Evolutionary conservation across 2,888 invertebrate species (phyloP).

Genomic region (Dicycla oo): DNA sequence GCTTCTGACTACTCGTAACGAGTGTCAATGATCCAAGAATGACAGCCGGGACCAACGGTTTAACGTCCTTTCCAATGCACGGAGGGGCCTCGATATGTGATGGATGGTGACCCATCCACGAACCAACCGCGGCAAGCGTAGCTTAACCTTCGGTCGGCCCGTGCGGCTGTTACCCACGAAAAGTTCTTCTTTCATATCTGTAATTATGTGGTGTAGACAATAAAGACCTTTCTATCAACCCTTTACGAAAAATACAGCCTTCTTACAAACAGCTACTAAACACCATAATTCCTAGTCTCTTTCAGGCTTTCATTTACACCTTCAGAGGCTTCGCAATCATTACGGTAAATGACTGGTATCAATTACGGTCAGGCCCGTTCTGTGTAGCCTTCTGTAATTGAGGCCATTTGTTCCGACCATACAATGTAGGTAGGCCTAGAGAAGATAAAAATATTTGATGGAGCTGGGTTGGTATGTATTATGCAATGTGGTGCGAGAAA

Average conservation of each 20-base stretch:
- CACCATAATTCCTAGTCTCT: constrained; percentile 29
- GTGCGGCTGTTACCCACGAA: too few relatives aligned
- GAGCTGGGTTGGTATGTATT: neutral
- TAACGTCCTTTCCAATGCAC: too few relatives aligned
- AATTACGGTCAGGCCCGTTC: constrained; percentile 45
- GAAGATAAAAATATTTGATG: constrained; percentile 38
- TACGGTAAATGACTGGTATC: constrained; percentile 57
- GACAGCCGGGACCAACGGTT: too few relatives aligned
- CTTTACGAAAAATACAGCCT: neutral
- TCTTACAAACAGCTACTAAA: constrained; percentile 4
- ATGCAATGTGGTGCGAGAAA: neutral
- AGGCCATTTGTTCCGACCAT: constrained; percentile 47
- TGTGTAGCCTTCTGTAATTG: constrained; percentile 44
- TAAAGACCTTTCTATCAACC: neutral
- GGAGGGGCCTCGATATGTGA: too few relatives aligned
- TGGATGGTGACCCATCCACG: too few relatives aligned
- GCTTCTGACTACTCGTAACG: too few relatives aligned
- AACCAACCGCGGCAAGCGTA: too few relatives aligned
- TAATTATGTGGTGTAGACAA: too few relatives aligned
- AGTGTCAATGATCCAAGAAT: too few relatives aligned
- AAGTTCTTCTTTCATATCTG: too few relatives aligned
- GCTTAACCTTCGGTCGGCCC: too few relatives aligned
- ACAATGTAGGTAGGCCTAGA: constrained; percentile 14
- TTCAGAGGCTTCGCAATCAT: constrained; percentile 40
- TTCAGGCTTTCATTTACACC: constrained; percentile 48